Percentiles rank a stretch among this genome's conserved stretches.
phyloP scores from a whole-genome alignment of 2,797 vertebrate species.

The Mus minutoides region DNA sequence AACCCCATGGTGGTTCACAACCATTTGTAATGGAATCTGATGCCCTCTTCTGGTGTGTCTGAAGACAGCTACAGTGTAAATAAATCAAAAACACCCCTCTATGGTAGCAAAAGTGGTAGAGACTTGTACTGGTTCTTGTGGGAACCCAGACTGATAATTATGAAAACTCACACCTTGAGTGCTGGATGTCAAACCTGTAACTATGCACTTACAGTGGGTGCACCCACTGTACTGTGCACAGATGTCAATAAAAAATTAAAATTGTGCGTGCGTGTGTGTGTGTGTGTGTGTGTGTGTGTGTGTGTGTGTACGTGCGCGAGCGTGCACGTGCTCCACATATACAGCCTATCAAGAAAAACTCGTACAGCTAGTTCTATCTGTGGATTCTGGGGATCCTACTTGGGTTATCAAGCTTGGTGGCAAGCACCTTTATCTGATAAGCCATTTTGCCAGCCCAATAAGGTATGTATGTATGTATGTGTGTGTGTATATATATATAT shows the following conservation, averaged over 20 bases:
- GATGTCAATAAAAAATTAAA: background rate
- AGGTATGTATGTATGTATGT: no score
- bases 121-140: background rate
- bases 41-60: no score
- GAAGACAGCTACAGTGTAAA: no score
- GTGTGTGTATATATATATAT: no score
- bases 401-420: background rate
- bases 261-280: no score
- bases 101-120: background rate
- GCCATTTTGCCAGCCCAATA: background rate
- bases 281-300: no score
- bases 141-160: background rate
- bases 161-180: background rate
- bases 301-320: no score
- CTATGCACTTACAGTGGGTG: background rate
- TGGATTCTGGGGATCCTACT: background rate
- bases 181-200: background rate
- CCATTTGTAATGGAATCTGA: no score
- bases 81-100: no score
- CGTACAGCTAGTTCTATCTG: background rate
- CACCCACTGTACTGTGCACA: background rate
- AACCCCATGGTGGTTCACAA: no score
- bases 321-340: background rate
- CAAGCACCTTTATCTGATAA: background rate
- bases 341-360: background rate